Evolutionary conservation across 2,113 vertebrate genomes (phyloP).

Genomic region (Daphoenositta chrysoptera): DNA sequence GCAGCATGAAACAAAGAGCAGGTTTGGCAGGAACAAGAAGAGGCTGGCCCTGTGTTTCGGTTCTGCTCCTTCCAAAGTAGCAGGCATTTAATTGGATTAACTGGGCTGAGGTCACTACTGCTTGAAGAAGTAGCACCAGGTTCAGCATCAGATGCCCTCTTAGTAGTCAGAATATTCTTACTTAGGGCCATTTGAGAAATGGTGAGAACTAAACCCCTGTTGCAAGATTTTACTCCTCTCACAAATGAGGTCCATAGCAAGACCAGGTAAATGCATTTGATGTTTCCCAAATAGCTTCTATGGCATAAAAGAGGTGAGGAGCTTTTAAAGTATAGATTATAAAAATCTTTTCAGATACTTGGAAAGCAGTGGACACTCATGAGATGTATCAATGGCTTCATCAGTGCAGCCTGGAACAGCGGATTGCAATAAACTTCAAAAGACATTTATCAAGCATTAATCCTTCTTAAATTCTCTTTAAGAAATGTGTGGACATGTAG

Average conservation of each 20-base stretch:
- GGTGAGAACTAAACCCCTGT: neutral
- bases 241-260: neutral
- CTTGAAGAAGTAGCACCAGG: neutral
- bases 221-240: neutral
- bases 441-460: neutral
- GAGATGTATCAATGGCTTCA: neutral
- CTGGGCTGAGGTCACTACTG: neutral
- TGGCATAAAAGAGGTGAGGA: neutral
- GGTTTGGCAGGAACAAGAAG: neutral
- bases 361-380: neutral
- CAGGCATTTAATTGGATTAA: neutral
- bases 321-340: neutral
- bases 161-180: neutral
- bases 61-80: neutral
- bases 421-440: neutral
- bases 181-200: neutral
- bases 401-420: neutral
- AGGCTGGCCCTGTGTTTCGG: neutral
- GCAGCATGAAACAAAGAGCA: neutral
- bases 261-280: neutral
- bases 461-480: neutral
- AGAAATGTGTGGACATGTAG: neutral
- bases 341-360: neutral
- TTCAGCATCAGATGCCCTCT: neutral
- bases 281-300: neutral